phyloP scores from a whole-genome alignment of 1,140 invertebrate genomes.

The Armadillidium nasatum region DNA sequence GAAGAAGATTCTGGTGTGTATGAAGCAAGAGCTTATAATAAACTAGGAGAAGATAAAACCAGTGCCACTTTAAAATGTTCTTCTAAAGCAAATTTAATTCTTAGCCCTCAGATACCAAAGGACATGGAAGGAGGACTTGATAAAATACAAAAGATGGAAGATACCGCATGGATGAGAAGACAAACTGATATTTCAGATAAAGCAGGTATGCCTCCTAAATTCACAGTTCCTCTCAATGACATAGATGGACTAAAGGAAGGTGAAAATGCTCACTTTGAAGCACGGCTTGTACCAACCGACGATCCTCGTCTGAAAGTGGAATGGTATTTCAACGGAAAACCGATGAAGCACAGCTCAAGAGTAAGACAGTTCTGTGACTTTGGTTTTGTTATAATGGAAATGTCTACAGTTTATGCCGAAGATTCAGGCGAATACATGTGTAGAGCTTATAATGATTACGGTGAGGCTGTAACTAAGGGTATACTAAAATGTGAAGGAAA shows the following conservation, averaged over 20 bases:
- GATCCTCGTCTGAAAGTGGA: slow-evolving; percentile 90
- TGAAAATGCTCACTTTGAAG: slow-evolving; percentile 92
- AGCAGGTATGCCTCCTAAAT: slow-evolving; percentile 76
- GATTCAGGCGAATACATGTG: slow-evolving; percentile 91
- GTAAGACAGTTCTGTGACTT: slow-evolving; percentile 93
- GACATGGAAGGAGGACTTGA: slow-evolving; percentile 87
- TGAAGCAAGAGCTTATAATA: slow-evolving; percentile 86
- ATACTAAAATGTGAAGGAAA: slow-evolving; percentile 78
- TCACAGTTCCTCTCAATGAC: slow-evolving; percentile 82
- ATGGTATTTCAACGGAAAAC: slow-evolving; percentile 92
- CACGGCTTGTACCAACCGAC: slow-evolving; percentile 81
- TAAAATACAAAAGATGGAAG: slow-evolving; percentile 88
- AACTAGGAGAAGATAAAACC: slow-evolving; percentile 82
- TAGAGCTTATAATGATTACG: slow-evolving; percentile 80
- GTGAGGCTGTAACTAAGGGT: slow-evolving; percentile 88
- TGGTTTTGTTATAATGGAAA: slow-evolving; percentile 89
- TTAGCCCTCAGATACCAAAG: slow-evolving; percentile 89
- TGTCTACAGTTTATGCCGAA: slow-evolving; percentile 89
- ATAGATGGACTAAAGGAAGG: slow-evolving; percentile 78
- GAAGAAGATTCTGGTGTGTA: slow-evolving; percentile 93
- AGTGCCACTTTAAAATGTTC: slow-evolving; percentile 77
- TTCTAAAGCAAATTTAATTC: slow-evolving; percentile 84
- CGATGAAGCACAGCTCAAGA: slow-evolving; percentile 77
- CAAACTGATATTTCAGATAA: slow-evolving; percentile 66
- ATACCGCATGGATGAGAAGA: slow-evolving; percentile 67